Conservation (phyloP, 2,113 vertebrate genomes). For the Macrotis lagotis region DNA sequence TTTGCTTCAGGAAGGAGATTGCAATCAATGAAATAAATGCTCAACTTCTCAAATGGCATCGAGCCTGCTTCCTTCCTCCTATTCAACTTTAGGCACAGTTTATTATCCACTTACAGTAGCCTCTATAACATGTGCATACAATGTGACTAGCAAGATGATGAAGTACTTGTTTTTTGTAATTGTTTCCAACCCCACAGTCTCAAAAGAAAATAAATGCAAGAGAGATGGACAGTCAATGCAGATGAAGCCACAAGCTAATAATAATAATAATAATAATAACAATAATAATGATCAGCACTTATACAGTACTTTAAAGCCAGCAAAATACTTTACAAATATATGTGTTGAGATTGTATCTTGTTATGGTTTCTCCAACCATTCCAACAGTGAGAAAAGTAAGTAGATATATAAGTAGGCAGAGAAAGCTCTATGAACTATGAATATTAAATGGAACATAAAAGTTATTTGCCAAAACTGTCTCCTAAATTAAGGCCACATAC, state of each 20-base stretch:
- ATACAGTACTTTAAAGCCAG: neutral
- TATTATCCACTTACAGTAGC: neutral
- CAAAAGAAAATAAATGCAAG: neutral
- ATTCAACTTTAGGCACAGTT: neutral
- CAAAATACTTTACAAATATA: neutral
- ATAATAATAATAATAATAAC: too few species aligned
- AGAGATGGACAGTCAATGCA: neutral
- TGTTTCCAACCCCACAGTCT: neutral
- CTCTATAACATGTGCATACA: neutral
- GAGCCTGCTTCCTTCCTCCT: neutral
- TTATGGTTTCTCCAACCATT: neutral
- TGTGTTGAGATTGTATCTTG: neutral
- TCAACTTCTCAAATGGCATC: neutral
- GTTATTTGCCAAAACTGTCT: neutral
- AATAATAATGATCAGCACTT: neutral
- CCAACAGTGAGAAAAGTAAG: neutral
- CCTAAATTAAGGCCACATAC: neutral
- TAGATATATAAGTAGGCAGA: neutral
- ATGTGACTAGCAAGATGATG: neutral
- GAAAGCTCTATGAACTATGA: neutral
- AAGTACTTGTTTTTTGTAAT: neutral
- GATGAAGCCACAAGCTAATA: neutral
- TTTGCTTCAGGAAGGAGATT: neutral
- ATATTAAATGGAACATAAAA: neutral
- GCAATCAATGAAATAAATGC: neutral